phyloP scores from a whole-genome alignment of 2,888 invertebrate species.

The Fabriciana adippe region DNA sequence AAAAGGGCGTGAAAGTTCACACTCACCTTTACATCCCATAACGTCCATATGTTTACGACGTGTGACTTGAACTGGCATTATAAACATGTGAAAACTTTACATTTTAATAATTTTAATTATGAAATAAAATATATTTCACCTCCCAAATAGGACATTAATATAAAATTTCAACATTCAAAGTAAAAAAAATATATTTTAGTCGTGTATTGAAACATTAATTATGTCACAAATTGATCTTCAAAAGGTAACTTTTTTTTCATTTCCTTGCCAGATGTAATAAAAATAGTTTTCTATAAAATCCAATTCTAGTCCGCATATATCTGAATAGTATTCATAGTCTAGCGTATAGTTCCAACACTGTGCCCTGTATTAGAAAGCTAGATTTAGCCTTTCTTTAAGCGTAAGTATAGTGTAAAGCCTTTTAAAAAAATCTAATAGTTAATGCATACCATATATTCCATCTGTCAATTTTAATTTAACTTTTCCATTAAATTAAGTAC shows the following conservation, averaged over 20 bases:
- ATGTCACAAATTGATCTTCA: no score
- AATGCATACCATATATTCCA: not conserved
- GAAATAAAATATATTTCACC: no score
- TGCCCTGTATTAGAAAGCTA: slow-evolving; percentile 41
- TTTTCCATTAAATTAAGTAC: slow-evolving; percentile 1
- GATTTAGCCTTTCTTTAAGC: slow-evolving; percentile 31
- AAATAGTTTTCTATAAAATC: slow-evolving; percentile 19
- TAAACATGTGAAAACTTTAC: no score
- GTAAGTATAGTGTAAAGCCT: slow-evolving; percentile 45
- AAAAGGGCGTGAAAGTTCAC: no score
- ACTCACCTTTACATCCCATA: no score
- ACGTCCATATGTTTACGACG: no score
- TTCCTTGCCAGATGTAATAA: slow-evolving; percentile 20
- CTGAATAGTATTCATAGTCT: slow-evolving; percentile 34
- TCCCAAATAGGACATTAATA: no score
- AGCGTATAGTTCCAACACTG: slow-evolving; percentile 37
- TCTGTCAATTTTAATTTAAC: slow-evolving; percentile 5
- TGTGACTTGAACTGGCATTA: no score
- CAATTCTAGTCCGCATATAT: slow-evolving; percentile 38
- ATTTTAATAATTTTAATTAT: no score
- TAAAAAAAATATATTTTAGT: no score
- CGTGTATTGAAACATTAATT: no score
- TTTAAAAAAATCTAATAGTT: slow-evolving; percentile 10
- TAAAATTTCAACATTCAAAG: no score
- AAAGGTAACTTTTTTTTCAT: not conserved